These are phyloP conservation scores for Sebastes elongatus DNA, from an alignment of 2,797 vertebrate species.

Conservation along the genomic window DNA sequence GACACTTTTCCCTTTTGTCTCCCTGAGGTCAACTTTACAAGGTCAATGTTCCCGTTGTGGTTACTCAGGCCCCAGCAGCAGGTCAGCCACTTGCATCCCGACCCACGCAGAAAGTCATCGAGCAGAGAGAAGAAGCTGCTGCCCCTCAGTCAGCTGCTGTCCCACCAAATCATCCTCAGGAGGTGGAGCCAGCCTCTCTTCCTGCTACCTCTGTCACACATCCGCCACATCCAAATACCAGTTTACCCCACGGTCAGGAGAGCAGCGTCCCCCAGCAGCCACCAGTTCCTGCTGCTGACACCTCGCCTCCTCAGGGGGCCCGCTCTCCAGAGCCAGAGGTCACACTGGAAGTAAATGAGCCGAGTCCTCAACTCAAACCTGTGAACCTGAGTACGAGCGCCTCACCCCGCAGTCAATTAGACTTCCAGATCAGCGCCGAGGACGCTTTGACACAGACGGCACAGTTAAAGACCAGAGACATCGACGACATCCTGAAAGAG, in stretches of 20 bases:
- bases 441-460: conserved; percentile 28
- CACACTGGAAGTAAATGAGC: conserved; percentile 62
- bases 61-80: conserved; percentile 87
- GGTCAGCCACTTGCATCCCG: conserved; percentile 76
- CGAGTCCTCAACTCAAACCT: conserved; percentile 70
- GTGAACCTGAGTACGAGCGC: conserved; percentile 49
- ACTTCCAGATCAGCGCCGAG: conserved; percentile 48
- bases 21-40: conserved; percentile 92
- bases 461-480: conserved; percentile 54
- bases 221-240: neutral
- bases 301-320: conserved; percentile 20
- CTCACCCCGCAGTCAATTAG: conserved; percentile 62
- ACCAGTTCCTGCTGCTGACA: conserved; percentile 31
- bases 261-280: conserved; percentile 18
- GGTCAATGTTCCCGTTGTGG: conserved; percentile 92
- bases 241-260: conserved; percentile 16
- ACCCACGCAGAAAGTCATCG: conserved; percentile 75
- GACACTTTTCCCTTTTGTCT: neutral
- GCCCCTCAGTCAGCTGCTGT: conserved; percentile 36
- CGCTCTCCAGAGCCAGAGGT: conserved; percentile 55
- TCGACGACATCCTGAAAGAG: conserved; percentile 74
- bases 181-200: conserved; percentile 47
- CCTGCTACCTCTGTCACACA: conserved; percentile 29
- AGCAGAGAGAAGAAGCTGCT: conserved; percentile 71
- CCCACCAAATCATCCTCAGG: conserved; percentile 45